Percentiles rank a stretch among this genome's conserved stretches.
Evolutionary conservation across 1,140 invertebrate species (phyloP).

Genomic region (Drosophila orosa): DNA sequence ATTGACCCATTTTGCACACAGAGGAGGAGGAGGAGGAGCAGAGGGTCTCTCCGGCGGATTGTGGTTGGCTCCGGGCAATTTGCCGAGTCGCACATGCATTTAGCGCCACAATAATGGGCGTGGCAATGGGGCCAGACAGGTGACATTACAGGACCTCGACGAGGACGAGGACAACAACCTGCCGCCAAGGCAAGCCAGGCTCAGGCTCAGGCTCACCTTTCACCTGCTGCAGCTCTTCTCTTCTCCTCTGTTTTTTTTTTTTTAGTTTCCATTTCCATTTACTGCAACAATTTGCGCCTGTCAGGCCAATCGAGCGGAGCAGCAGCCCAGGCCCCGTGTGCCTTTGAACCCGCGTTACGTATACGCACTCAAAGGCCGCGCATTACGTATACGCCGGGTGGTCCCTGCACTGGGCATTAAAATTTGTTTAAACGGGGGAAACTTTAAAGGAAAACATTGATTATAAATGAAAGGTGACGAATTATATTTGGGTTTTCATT

Average conservation of each 20-base stretch:
- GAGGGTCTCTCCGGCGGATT: background rate
- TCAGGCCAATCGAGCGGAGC: conserved; percentile 56
- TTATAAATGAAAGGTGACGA: background rate
- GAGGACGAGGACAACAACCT: conserved; percentile 72
- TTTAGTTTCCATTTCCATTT: conserved; percentile 22
- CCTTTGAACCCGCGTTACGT: conserved; percentile 16
- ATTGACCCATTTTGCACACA: conserved; percentile 64
- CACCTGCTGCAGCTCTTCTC: conserved; percentile 8
- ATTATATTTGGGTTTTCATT: too few species aligned
- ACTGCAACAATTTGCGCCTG: conserved; percentile 28
- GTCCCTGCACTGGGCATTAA: conserved; percentile 1
- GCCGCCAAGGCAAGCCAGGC: conserved; percentile 28
- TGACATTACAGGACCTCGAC: conserved; percentile 26
- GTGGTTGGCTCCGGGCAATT: conserved; percentile 19
- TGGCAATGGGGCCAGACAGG: conserved; percentile 45
- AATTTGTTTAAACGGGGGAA: background rate
- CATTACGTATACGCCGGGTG: conserved; percentile 45
- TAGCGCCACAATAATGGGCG: conserved; percentile 46
- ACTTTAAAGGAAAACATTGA: too few species aligned
- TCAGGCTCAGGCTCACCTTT: too few species aligned
- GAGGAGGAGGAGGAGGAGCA: background rate
- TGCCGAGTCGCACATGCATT: conserved; percentile 26
- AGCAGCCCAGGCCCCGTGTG: background rate
- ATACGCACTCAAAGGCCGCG: conserved; percentile 63
- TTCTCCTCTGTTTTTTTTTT: background rate